phyloP scores from a whole-genome alignment of 1,140 invertebrate genomes.

The Neotoxoptera formosana region DNA sequence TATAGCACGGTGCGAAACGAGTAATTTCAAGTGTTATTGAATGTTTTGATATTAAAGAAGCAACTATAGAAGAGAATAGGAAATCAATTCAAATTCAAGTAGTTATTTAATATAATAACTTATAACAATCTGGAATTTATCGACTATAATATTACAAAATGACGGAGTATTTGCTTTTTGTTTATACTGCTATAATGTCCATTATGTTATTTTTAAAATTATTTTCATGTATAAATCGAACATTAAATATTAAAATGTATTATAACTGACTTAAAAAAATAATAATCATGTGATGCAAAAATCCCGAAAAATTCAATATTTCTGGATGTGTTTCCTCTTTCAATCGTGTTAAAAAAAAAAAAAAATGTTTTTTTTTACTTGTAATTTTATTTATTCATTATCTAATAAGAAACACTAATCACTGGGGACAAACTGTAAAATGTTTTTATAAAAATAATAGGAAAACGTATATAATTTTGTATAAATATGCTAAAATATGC shows the following conservation, averaged over 20 bases:
- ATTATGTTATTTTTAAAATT: background rate
- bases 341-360: background rate
- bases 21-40: background rate
- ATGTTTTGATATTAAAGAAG: background rate
- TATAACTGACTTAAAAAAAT: background rate
- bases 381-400: background rate
- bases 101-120: too few species aligned
- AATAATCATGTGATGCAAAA: background rate
- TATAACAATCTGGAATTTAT: background rate
- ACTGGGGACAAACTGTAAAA: background rate
- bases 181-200: background rate
- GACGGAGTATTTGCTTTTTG: background rate
- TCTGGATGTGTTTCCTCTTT: background rate
- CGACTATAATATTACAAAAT: background rate
- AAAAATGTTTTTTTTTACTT: background rate
- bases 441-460: background rate
- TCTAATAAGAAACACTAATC: background rate
- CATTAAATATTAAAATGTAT: background rate
- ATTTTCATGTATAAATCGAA: background rate
- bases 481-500: conserved; percentile 13
- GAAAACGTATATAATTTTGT: background rate
- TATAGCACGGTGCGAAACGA: background rate
- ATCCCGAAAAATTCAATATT: background rate
- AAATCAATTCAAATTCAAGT: too few species aligned
- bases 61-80: background rate